These are phyloP conservation scores for Camptogramma bilineatum DNA, from an alignment of 2,888 invertebrate genomes.

Conservation along the genomic window DNA sequence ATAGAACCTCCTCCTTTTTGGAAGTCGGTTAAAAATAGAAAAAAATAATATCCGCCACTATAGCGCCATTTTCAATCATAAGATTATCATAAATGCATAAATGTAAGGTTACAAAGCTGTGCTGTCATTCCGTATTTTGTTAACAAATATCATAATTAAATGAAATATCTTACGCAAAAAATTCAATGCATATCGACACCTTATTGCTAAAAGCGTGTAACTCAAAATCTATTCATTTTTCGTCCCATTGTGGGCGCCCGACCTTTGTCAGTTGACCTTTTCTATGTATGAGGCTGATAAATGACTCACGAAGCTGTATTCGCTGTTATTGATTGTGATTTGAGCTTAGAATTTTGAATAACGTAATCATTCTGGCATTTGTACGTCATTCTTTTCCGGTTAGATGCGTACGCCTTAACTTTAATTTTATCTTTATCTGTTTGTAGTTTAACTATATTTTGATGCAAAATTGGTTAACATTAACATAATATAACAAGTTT, in stretches of 20 bases:
- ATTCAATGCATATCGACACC: conserved; percentile 21
- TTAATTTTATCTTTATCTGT: not conserved
- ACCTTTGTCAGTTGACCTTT: conserved; percentile 40
- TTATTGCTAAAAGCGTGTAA: conserved; percentile 36
- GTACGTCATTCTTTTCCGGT: conserved; percentile 20
- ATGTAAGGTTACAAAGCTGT: no score
- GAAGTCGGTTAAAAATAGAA: no score
- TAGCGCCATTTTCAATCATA: no score
- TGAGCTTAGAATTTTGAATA: conserved; percentile 17
- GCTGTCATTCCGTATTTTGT: not conserved
- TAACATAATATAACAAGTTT: not conserved
- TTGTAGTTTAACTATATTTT: not conserved
- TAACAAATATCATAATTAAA: not conserved
- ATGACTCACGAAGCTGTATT: conserved; percentile 28
- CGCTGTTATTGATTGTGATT: conserved; percentile 17
- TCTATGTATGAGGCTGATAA: conserved; percentile 30
- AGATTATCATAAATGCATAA: no score
- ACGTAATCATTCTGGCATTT: conserved; percentile 22
- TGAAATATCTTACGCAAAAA: not conserved
- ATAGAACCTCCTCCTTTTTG: no score
- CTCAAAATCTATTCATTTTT: conserved; percentile 38
- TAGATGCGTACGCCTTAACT: conserved; percentile 9
- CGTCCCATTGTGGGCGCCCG: conserved; percentile 33
- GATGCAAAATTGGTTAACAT: not conserved
- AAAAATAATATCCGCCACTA: no score